Base-by-base conservation (phyloP, 2,113 vertebrate species). In the Erythrolamprus reginae region DNA sequence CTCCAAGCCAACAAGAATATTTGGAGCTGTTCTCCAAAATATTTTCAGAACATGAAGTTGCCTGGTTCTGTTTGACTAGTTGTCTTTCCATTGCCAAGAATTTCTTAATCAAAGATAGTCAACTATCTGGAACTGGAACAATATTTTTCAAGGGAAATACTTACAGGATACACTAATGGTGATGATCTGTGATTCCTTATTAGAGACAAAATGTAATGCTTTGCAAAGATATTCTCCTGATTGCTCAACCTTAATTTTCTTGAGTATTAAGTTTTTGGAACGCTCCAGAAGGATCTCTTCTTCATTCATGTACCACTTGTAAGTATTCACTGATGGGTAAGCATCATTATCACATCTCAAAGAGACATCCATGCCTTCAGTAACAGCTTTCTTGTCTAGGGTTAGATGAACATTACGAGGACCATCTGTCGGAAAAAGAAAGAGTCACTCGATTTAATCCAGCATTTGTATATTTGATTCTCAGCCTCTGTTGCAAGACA, bases 211-310 rank as follows among this genome's bases (percentile, higher is more conserved):
- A 10, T 91, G 88, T 8, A 24, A 51, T 21, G 55, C 53, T 42
- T 26, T 42, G 86, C 90, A 91, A 23, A 24, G 13, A 88, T 91
- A 91, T 8, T 33, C 47, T 53, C 90, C 90, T 28, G 90, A 88
- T 1, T 91, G 70, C 33, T 56, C 10, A 2, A 88, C 77, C 10
- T 91, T 45, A 33, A 91, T 45, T 24, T 88, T 88, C 8, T 0
- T n/a, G 13, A 91, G 33, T 2, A 4, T 1, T 83, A 91, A 45
- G 28, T 15, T 21, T 19, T 6, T 7, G 15, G 53, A 58, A 28
- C 1, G 21, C 53, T 42, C 4, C 42, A 42, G 28, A 3, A 7
- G 6, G 4, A 26, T 38, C 33, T 17, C 17, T n/a, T 88, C 12
- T 17, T 55, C 28, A 21, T 88, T 42, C 77, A 47, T 28, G 33